A percentile compares a stretch with the other conserved stretches of the same genome.
Evolutionary conservation across 2,888 invertebrate species (phyloP).

Genomic region (Teleogryllus oceanicus): DNA sequence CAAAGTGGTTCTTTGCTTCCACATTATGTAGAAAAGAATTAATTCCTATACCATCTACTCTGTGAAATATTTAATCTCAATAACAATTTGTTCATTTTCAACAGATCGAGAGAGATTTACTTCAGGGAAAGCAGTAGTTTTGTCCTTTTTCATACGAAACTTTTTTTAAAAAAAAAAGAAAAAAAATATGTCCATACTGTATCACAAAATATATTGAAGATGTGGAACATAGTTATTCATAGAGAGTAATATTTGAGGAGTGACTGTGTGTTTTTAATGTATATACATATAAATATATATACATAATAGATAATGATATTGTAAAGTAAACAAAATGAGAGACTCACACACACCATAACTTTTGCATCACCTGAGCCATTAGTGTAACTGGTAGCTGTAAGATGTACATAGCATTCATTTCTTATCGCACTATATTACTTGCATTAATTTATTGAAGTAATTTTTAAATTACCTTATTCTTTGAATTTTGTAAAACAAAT

Average conservation of each 20-base stretch:
- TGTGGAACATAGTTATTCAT: not conserved
- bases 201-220: not conserved
- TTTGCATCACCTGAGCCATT: conserved; percentile 18
- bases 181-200: not conserved
- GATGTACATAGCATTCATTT: not conserved
- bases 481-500: too few relatives aligned
- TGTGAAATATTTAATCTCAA: not conserved
- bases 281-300: not conserved
- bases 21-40: conserved; percentile 10
- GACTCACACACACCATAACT: conserved; percentile 6
- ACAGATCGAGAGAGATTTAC: not conserved
- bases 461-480: not conserved
- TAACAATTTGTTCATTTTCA: not conserved
- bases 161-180: not conserved
- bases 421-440: not conserved
- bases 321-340: conserved; percentile 7
- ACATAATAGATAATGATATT: conserved; percentile 7
- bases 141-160: not conserved
- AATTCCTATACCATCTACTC: not conserved
- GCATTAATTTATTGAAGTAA: not conserved
- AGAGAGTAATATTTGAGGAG: not conserved
- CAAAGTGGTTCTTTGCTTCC: conserved; percentile 23
- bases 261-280: not conserved
- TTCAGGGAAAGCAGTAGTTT: conserved; percentile 3
- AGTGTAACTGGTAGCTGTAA: conserved; percentile 9